These are phyloP conservation scores for Cygnus buccinator DNA, from an alignment of 2,113 vertebrate species.

Conservation along the genomic window DNA sequence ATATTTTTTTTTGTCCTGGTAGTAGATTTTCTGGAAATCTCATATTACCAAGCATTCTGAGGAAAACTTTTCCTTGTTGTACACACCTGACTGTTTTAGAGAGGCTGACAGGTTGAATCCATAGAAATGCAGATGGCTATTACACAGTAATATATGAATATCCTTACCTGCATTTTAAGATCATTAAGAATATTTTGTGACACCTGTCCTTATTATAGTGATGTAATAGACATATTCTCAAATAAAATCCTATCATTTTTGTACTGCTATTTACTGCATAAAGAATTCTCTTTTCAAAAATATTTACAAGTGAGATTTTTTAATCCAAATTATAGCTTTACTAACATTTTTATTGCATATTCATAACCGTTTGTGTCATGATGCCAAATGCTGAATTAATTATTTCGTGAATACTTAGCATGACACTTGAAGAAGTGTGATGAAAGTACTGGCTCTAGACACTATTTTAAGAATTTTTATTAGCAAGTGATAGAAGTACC, in stretches of 20 bases:
- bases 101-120: neutral
- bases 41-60: neutral
- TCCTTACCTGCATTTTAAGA: neutral
- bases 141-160: neutral
- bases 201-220: accelerated
- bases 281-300: neutral
- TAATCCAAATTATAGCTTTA: neutral
- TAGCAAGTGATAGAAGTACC: neutral
- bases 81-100: neutral
- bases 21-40: neutral
- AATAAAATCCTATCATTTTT: neutral
- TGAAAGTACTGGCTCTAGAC: neutral
- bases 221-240: neutral
- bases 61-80: neutral
- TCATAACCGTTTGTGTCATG: neutral
- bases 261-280: neutral
- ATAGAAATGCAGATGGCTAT: neutral
- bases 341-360: neutral
- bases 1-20: neutral
- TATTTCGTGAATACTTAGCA: slow-evolving; percentile 39
- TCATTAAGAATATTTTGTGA: neutral
- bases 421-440: slow-evolving; percentile 35
- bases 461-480: slow-evolving; percentile 49
- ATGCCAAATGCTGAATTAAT: slow-evolving; percentile 25
- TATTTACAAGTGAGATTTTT: neutral